Conservation (phyloP, 2,797 vertebrate species). For the Acrocephalus scirpaceus region DNA sequence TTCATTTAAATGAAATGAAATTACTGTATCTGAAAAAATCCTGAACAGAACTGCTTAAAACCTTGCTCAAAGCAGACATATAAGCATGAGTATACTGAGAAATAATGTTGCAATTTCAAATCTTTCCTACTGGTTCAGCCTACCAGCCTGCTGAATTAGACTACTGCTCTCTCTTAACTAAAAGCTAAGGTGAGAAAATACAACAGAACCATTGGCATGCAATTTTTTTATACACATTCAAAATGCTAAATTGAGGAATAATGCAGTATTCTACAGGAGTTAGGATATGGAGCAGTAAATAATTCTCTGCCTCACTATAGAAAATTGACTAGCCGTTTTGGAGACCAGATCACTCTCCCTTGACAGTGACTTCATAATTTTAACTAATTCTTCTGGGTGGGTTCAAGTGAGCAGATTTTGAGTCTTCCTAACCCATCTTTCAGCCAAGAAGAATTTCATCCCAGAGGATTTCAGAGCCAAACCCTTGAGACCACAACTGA, state of each 20-base stretch:
- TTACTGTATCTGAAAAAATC: neutral
- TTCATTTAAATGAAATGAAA: neutral
- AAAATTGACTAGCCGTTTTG: neutral
- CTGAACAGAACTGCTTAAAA: neutral
- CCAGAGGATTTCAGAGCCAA: neutral
- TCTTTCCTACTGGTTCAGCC: neutral
- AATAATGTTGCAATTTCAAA: neutral
- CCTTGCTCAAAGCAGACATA: neutral
- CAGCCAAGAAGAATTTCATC: neutral
- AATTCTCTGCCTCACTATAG: neutral
- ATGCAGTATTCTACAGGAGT: neutral
- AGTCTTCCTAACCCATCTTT: neutral
- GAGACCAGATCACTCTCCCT: neutral
- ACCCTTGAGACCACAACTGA: rapidly evolving
- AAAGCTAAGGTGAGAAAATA: neutral
- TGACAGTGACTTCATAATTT: neutral
- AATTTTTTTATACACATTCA: neutral
- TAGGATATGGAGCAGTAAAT: neutral
- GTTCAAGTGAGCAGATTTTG: neutral
- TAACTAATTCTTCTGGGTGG: neutral
- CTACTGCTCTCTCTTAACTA: neutral
- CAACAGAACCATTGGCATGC: neutral
- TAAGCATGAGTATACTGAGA: neutral
- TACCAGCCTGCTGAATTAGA: neutral
- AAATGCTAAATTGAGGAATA: neutral